These are phyloP conservation scores for Eriosoma lanigerum DNA, from an alignment of 1,140 invertebrate species.

Conservation along the genomic window DNA sequence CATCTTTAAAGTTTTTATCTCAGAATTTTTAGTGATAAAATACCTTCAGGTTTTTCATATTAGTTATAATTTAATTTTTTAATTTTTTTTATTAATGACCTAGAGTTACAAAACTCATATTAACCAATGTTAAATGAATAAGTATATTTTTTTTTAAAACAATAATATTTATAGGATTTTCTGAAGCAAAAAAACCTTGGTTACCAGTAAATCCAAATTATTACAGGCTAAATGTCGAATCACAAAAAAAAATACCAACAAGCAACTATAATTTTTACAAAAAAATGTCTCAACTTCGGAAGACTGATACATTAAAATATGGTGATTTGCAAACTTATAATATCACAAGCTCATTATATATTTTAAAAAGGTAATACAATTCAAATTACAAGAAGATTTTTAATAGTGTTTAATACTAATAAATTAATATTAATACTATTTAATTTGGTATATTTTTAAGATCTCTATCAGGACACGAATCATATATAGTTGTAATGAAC, in stretches of 20 bases:
- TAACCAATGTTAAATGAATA: too few species aligned
- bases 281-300: slow-evolving; percentile 31
- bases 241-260: slow-evolving; percentile 24
- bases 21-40: too few species aligned
- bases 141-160: too few species aligned
- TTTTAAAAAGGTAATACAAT: slow-evolving; percentile 21
- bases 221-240: slow-evolving; percentile 60
- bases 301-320: slow-evolving; percentile 47
- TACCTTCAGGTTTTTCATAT: too few species aligned
- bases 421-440: background rate
- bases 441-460: background rate
- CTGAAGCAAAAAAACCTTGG: slow-evolving; percentile 62
- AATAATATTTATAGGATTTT: background rate
- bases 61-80: too few species aligned
- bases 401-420: background rate
- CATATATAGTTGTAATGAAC: background rate
- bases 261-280: slow-evolving; percentile 51
- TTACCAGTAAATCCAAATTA: slow-evolving; percentile 67
- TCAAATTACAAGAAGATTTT: background rate
- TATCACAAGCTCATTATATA: slow-evolving; percentile 31
- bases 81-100: too few species aligned
- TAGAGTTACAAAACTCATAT: too few species aligned
- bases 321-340: slow-evolving; percentile 37
- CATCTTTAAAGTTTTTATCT: too few species aligned
- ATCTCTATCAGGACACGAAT: background rate